Evolutionary conservation across 2,888 invertebrate genomes (phyloP).

Genomic region (Agrypnus murinus): DNA sequence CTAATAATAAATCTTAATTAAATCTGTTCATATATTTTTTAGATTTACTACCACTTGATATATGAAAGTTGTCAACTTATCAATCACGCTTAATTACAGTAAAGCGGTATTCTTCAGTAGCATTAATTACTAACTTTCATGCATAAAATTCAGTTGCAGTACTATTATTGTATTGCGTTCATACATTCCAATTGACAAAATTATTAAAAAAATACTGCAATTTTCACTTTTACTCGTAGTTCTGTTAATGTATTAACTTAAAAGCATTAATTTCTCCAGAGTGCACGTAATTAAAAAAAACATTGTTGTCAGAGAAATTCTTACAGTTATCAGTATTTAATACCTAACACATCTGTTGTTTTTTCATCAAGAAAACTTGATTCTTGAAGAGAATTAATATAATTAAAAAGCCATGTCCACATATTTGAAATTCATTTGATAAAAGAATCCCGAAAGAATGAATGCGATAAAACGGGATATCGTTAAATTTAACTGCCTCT

Average conservation of each 20-base stretch:
- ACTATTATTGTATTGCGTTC: no score
- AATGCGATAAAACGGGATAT: not conserved
- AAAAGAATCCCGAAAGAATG: not conserved
- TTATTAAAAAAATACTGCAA: no score
- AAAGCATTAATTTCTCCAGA: no score
- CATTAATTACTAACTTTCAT: no score
- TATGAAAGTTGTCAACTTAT: not conserved
- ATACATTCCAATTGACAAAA: no score
- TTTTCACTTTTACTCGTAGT: not conserved
- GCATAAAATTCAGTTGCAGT: no score
- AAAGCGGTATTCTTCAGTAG: not conserved
- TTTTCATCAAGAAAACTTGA: not conserved
- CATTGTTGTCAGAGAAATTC: not conserved
- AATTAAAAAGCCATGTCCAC: not conserved
- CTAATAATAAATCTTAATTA: no score
- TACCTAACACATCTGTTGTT: not conserved
- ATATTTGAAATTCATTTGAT: no score
- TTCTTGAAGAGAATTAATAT: not conserved
- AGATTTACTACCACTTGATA: not conserved
- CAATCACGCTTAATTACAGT: not conserved
- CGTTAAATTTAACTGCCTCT: conserved; percentile 2
- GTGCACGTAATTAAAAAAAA: no score
- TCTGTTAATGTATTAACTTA: no score
- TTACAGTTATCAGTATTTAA: not conserved
- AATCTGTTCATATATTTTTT: no score